Evolutionary conservation across 2,888 invertebrate species (phyloP), one percentile per base, ranked within the genome.

Genomic region (Rhagophthalmus giganteus): DNA sequence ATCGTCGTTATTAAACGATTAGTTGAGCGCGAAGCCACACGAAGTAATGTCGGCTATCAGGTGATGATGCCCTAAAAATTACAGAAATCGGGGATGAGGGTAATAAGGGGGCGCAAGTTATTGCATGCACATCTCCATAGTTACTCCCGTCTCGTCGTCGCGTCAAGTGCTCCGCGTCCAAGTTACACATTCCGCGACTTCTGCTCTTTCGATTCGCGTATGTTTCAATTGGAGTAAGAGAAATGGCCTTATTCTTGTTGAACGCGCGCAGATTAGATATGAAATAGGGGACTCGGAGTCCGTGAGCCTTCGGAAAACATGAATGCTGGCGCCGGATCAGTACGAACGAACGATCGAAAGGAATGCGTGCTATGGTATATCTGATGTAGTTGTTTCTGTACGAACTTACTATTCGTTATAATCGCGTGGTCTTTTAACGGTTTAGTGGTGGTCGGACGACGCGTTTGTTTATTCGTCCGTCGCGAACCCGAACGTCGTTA

Each of bases 91-190:
- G 50, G 50, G 48, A 44, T 41, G 41, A 39, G 11, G 11, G 48
- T 24, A 35, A 38, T 40, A 31, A 35, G 39, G 53, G 37, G 46
- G 61, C 38, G 54, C 37, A 35, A 42, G 44, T 49, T 39, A 47
- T 45, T 38, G 13, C 26, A 57, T 66, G 62, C 64, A 62, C 57
- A 64, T 68, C 68, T 64, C 68, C 67, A 68, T 68, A 68, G 68
- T 65, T 63, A 68, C 68, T 61, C 62, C 56, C 65, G 48, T 47
- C 52, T 50, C 54, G 51, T 38, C 46, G 50, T 51, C 56, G 52
- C 54, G 58, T 47, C 54, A 51, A 52, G 46, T 50, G 54, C 27
- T 39, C 20, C 14, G 38, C 25, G 40, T 34, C 26, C 33, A 3
- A 30, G 10, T 44, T 47, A 53, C 49, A 41, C 42, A 33, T 31